Conservation (phyloP, 2,113 vertebrate genomes). For the Cryptotis parvus region DNA sequence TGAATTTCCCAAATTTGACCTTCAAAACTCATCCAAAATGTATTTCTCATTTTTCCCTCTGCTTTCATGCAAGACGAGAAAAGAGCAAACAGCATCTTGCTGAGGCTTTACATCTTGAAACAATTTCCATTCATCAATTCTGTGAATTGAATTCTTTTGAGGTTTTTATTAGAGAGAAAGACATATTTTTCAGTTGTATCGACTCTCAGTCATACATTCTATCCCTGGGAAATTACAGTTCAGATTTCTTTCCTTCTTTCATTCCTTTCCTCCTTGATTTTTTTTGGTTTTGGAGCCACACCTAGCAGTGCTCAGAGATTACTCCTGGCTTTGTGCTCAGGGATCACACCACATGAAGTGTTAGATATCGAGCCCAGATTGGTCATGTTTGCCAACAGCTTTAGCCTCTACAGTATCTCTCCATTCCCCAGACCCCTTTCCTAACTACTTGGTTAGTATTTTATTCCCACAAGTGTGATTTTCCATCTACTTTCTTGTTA, state of each 20-base stretch:
- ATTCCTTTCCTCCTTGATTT: too few relatives aligned
- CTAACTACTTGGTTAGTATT: background rate
- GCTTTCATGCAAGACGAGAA: background rate
- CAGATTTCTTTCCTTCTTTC: background rate
- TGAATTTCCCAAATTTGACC: background rate
- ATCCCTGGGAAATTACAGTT: background rate
- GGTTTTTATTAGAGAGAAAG: background rate
- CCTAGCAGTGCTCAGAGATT: too few relatives aligned
- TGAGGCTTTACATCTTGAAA: constrained; percentile 39
- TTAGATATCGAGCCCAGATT: too few relatives aligned
- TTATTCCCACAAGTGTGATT: background rate
- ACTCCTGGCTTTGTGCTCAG: too few relatives aligned
- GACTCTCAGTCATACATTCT: background rate
- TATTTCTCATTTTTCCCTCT: background rate
- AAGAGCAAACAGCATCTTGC: background rate
- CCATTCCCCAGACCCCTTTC: too few relatives aligned
- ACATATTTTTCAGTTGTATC: background rate
- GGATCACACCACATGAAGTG: too few relatives aligned
- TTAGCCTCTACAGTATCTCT: too few relatives aligned
- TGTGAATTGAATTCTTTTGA: background rate
- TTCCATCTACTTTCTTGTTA: background rate
- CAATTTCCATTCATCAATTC: background rate
- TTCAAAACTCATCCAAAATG: background rate
- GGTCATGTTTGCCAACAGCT: too few relatives aligned
- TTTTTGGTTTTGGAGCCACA: too few relatives aligned